Base-by-base conservation (phyloP, 1,140 invertebrate genomes). In the Nasonia vitripennis region DNA sequence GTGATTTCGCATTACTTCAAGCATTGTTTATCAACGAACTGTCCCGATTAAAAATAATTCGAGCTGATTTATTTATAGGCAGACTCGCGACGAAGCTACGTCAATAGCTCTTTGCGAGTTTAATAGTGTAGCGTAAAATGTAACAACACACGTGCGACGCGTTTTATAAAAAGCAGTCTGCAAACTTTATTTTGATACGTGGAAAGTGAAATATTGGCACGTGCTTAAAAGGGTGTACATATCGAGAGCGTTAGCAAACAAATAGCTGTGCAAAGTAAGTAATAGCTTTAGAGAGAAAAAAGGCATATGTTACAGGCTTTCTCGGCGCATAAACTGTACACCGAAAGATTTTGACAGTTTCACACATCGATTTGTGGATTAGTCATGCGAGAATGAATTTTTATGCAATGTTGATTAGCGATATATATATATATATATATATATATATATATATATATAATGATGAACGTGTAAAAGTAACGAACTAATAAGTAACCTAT, bases 31-130 rank as follows among this genome's bases (percentile, higher is more conserved):
- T 27, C 27, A 27, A 27, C 1, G 27, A 27, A 27, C 27, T 27
- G 27, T 27, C 27, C 1, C 1, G 27, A 27, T 45, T 45, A 10
- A 45, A 45, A 45, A 45, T 45, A 45, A 45, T 45, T 45, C 41
- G 1, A 45, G 41, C 41, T 45, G 5, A 9, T 45, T 45, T 45
- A 55, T 55, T 55, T 55, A 17, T 20, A 55, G 12, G 17, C 5
- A 55, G 17, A 55, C 9, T 55, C 51, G 12, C 17, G 51, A 20
- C 1, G 17, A 55, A 17, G 17, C 17, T 55, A 55, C 12, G 51
- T 55, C 51, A 55, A 5, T 14, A 55, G 51, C 51, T 55, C 31
- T 79, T 37, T 79, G 78, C 62, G n/a, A 51, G 75, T 78, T 48
- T 78, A 78, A 79, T 79, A 34, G 31, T 51, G 48, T 5, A 51